Base-by-base conservation (phyloP, 2,888 invertebrate species). In the Cantharis flavilabris region DNA sequence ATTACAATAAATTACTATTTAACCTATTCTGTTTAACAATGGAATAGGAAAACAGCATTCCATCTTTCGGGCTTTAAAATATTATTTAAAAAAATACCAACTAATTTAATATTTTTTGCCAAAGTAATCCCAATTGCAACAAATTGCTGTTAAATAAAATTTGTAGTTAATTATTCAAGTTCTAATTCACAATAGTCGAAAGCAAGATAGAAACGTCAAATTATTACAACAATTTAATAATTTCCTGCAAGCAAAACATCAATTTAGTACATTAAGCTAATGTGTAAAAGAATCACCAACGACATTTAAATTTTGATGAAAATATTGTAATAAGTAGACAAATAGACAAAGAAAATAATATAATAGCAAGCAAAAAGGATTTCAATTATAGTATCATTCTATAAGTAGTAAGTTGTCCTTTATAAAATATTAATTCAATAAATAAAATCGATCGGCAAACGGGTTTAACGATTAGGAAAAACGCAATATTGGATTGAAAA, bases 1-100 rank as follows among this genome's bases (percentile, higher is more conserved):
- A 26, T 69, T 62, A n/a, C 62, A 73, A 73, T 73, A n/a, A 49
- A 73, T 73, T n/a, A n/a, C n/a, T 49, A n/a, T 49, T 49, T n/a
- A 49, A 49, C n/a, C 49, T 16, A 16, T 16, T 1, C 1, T 16
- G 1, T 16, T 16, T 16, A 1, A 16, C 16, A n/a, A 49, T 7
- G n/a, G 3, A 76, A 78, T 73, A 78, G 65, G 70, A 70, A 33
- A 75, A 69, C 65, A 71, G 78, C 0, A 49, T 49, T 49, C 2
- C 7, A 49, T 2, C 7, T 49, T 49, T 13, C 49, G 5, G 49
- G 0, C 2, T 1, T 13, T 13, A 33, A 33, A 33, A 13, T 33
- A 33, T 26, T 26, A 26, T 26, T 23, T 23, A 5, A 23, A 5
- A 23, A 23, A 23, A 5, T 23, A 23, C 5, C 23, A 23, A 5